Evolutionary conservation across 2,888 invertebrate species (phyloP).

Genomic region (Oscheius sp.): DNA sequence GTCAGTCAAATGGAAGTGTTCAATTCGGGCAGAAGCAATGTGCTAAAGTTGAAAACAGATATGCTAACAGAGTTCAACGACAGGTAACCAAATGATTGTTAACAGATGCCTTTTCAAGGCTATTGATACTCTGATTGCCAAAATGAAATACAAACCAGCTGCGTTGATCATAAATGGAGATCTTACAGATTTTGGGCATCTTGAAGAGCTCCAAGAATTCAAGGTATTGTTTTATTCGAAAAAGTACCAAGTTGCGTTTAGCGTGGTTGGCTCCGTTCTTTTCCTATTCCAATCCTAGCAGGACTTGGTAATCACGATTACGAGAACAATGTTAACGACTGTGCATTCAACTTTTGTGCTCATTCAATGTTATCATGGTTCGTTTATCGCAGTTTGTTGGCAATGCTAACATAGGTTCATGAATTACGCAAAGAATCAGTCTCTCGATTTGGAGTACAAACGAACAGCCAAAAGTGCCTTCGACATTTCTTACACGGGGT

Average conservation of each 20-base stretch:
- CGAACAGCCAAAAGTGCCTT: constrained; percentile 44
- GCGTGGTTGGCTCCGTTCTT: constrained; percentile 62
- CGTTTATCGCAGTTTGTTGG: neutral
- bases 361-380: constrained; percentile 60
- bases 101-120: constrained; percentile 25
- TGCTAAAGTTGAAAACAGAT: constrained; percentile 59
- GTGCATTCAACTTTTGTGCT: constrained; percentile 62
- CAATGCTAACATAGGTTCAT: constrained; percentile 54
- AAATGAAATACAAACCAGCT: constrained; percentile 54
- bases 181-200: constrained; percentile 71
- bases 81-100: constrained; percentile 36
- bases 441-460: constrained; percentile 55
- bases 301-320: constrained; percentile 73
- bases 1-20: constrained; percentile 26
- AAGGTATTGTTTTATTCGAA: constrained; percentile 45
- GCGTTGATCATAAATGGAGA: constrained; percentile 72
- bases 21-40: constrained; percentile 46
- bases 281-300: constrained; percentile 64
- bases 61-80: constrained; percentile 69
- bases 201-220: constrained; percentile 61
- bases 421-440: constrained; percentile 58
- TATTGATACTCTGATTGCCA: constrained; percentile 40
- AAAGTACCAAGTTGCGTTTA: constrained; percentile 23
- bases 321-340: constrained; percentile 70
- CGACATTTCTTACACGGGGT: constrained; percentile 60